A percentile compares a stretch with the other conserved stretches of the same genome.
phyloP scores from a whole-genome alignment of 2,113 vertebrate genomes.

The Pollachius pollachius region DNA sequence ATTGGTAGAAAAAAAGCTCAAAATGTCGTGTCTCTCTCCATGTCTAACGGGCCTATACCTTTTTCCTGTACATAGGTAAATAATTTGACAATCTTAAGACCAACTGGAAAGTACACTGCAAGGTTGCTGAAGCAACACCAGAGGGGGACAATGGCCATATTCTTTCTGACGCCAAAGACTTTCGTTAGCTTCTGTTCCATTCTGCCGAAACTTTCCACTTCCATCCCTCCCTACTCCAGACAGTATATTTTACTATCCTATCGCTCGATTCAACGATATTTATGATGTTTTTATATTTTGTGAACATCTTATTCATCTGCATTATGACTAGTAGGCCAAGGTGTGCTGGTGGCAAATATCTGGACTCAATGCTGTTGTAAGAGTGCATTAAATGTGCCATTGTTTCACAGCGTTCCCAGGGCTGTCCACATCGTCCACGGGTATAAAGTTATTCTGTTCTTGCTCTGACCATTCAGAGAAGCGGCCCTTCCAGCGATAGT shows the following conservation, averaged over 20 bases:
- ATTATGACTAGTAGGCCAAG: too few relatives aligned
- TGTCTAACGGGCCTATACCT: constrained; percentile 73
- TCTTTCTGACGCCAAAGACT: constrained; percentile 81
- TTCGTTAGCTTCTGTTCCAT: constrained; percentile 63
- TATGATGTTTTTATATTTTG: constrained; percentile 7
- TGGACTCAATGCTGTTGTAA: too few relatives aligned
- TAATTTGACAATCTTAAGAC: constrained; percentile 77
- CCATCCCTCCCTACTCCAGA: not conserved
- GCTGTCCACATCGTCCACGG: too few relatives aligned
- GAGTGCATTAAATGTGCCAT: constrained; percentile 25
- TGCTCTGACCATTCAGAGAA: too few relatives aligned
- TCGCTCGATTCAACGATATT: not conserved
- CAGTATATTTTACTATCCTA: constrained; percentile 23
- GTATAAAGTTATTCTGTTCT: too few relatives aligned
- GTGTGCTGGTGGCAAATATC: too few relatives aligned
- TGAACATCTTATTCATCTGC: too few relatives aligned
- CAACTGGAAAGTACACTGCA: constrained; percentile 75
- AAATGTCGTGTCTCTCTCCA: constrained; percentile 54
- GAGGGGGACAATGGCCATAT: constrained; percentile 76
- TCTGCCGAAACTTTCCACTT: constrained; percentile 4
- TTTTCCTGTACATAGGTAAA: constrained; percentile 76
- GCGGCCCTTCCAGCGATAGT: too few relatives aligned
- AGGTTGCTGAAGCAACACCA: constrained; percentile 52
- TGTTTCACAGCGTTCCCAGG: constrained; percentile 10
- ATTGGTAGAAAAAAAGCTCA: constrained; percentile 58